Conservation (phyloP, 1,140 invertebrate genomes). For the Saxidomus purpurata region DNA sequence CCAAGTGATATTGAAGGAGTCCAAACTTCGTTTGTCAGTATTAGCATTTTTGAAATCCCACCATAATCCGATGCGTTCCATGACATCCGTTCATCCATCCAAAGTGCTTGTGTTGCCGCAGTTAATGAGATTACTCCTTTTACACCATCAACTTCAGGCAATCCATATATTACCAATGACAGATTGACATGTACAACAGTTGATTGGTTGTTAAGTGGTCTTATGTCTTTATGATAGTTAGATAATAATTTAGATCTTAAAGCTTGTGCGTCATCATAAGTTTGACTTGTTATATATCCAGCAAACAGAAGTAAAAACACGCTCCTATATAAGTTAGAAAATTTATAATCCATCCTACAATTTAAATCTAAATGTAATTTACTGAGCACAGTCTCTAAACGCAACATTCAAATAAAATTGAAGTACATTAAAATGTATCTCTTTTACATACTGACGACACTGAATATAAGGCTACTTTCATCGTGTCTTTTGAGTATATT, state of each 20-base stretch:
- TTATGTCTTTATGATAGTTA: slow-evolving; percentile 8
- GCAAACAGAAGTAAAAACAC: too few species aligned
- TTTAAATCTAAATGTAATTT: too few species aligned
- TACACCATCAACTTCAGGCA: slow-evolving; percentile 44
- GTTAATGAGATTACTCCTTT: slow-evolving; percentile 8
- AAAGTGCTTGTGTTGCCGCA: background rate
- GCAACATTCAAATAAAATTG: too few species aligned
- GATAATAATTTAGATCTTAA: background rate
- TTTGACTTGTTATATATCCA: background rate
- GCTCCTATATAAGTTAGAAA: too few species aligned
- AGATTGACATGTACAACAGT: background rate
- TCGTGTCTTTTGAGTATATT: too few species aligned
- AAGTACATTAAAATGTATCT: too few species aligned
- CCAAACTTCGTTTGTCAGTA: slow-evolving; percentile 31
- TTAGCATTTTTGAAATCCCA: slow-evolving; percentile 17
- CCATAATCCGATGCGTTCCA: slow-evolving; percentile 50
- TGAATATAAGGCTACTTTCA: too few species aligned
- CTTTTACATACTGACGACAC: too few species aligned
- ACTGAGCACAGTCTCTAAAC: too few species aligned
- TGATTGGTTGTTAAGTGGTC: slow-evolving; percentile 37
- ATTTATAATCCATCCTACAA: too few species aligned
- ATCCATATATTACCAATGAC: background rate
- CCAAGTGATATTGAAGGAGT: slow-evolving; percentile 10
- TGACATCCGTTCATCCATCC: slow-evolving; percentile 39
- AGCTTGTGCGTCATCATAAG: background rate